Percentiles rank a stretch among this genome's conserved stretches.
Evolutionary conservation across 2,113 vertebrate genomes (phyloP).

Genomic region (Phaethornis superciliosus): DNA sequence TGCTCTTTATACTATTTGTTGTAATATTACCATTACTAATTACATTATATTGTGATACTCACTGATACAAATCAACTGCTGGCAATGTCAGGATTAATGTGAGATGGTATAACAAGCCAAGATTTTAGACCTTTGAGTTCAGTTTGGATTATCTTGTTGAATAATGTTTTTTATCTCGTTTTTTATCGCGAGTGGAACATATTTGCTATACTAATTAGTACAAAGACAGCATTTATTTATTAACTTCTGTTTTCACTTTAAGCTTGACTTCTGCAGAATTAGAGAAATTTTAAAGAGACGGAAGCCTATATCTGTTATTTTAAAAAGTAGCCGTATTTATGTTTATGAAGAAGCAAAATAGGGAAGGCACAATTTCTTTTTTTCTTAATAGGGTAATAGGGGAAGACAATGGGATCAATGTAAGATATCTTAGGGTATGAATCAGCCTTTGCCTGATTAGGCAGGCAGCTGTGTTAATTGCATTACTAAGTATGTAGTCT

Average conservation of each 20-base stretch:
- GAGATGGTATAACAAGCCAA: not conserved
- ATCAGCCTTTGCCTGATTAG: slow-evolving; percentile 57
- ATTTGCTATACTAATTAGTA: not conserved
- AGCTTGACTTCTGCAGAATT: not conserved
- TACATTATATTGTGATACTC: slow-evolving; percentile 20
- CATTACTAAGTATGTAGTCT: slow-evolving; percentile 54
- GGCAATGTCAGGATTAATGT: not conserved
- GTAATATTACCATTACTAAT: slow-evolving; percentile 46
- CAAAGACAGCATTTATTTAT: not conserved
- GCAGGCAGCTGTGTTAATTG: slow-evolving; percentile 41
- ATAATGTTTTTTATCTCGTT: not conserved
- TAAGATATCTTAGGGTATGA: not conserved
- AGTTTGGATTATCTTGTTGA: not conserved
- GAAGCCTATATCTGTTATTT: not conserved
- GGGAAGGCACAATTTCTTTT: not conserved
- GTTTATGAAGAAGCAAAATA: not conserved
- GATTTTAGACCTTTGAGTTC: slow-evolving; percentile 16
- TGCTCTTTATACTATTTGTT: slow-evolving; percentile 33
- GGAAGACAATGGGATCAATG: not conserved
- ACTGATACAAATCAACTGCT: slow-evolving; percentile 39
- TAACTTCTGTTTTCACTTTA: not conserved
- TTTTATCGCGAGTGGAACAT: not conserved
- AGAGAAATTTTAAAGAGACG: not conserved
- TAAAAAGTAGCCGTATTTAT: not conserved
- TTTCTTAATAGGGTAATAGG: slow-evolving; percentile 14